Evolutionary conservation across 2,113 vertebrate genomes (phyloP).

Genomic region (Phaethornis superciliosus): DNA sequence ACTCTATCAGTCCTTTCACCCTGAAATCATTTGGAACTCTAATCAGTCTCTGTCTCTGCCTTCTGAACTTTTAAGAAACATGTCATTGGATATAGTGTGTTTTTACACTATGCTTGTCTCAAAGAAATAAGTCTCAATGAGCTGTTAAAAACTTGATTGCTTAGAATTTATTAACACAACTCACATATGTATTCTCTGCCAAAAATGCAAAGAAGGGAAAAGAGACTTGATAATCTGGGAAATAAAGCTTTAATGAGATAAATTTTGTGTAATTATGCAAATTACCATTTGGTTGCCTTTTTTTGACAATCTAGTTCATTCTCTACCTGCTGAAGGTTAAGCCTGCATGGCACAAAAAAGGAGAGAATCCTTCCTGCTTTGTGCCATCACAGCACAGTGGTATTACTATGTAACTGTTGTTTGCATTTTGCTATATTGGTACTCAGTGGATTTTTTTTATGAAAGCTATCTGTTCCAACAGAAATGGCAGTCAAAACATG

Average conservation of each 20-base stretch:
- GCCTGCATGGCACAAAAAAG: not conserved
- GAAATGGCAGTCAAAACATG: not conserved
- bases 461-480: not conserved
- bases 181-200: not conserved
- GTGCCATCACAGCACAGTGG: not conserved
- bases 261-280: constrained; percentile 28
- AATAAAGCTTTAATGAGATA: not conserved
- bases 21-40: not conserved
- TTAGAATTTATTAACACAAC: not conserved
- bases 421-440: not conserved
- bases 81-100: not conserved
- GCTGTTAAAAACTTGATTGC: not conserved
- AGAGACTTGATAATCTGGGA: not conserved
- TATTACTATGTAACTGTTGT: not conserved
- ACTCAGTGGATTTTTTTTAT: not conserved
- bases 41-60: not conserved
- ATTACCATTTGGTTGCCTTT: not conserved
- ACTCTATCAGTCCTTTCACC: not conserved
- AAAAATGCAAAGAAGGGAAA: not conserved
- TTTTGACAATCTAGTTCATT: not conserved
- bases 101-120: not conserved
- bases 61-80: not conserved
- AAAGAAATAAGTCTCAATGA: not conserved
- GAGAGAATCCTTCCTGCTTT: not conserved
- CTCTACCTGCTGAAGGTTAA: not conserved